These are phyloP conservation scores for Polyommatus iphigenia DNA, from an alignment of 2,888 invertebrate species.

Conservation along the genomic window DNA sequence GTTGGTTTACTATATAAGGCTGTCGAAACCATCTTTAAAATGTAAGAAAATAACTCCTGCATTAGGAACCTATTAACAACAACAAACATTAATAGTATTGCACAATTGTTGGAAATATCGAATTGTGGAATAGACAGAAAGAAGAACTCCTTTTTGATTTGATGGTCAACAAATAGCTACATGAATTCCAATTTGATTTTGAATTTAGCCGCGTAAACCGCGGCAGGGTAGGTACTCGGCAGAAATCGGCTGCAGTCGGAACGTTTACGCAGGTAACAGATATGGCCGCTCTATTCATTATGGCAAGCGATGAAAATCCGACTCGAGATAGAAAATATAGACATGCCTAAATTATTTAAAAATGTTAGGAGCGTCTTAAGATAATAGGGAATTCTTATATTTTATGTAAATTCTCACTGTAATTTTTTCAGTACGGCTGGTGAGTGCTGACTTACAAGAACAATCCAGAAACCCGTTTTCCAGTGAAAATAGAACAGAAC, in stretches of 20 bases:
- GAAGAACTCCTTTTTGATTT: not conserved
- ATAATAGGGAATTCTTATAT: too few species aligned
- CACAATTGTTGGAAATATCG: too few species aligned
- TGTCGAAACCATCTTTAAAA: not conserved
- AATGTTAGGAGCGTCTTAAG: not conserved
- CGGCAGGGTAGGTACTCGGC: not conserved
- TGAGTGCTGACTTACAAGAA: not conserved
- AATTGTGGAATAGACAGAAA: not conserved
- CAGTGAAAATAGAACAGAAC: not conserved
- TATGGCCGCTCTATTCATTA: constrained; percentile 61
- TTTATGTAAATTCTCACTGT: too few species aligned
- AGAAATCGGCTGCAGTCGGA: constrained; percentile 32
- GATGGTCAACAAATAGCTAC: not conserved
- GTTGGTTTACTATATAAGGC: not conserved
- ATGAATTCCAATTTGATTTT: constrained; percentile 1
- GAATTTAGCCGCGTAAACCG: constrained; percentile 7
- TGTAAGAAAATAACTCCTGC: not conserved
- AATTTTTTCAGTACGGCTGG: too few species aligned
- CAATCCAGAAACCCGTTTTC: not conserved
- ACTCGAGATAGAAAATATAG: constrained; percentile 45
- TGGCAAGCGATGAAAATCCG: constrained; percentile 53
- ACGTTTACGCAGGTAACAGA: constrained; percentile 54
- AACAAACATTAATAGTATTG: not conserved
- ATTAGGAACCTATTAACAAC: not conserved
- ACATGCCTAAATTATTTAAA: constrained; percentile 40